phyloP scores from a whole-genome alignment of 2,113 vertebrate species.

The Burhinus oedicnemus region DNA sequence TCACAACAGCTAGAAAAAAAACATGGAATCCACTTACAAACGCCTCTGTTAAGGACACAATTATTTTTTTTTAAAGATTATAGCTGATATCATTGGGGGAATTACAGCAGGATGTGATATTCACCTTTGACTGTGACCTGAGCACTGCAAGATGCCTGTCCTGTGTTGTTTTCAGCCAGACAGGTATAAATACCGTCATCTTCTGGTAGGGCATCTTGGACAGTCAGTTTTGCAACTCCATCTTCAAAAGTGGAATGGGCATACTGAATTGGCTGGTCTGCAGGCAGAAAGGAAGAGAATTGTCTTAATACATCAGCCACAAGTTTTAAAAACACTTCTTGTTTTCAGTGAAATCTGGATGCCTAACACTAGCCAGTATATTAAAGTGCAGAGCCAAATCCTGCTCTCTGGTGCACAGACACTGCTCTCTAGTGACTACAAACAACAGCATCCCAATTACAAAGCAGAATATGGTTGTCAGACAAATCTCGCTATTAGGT shows the following conservation, averaged over 20 bases:
- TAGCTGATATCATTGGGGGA: not conserved
- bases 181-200: slow-evolving; percentile 84
- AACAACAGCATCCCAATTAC: not conserved
- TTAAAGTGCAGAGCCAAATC: not conserved
- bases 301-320: not conserved
- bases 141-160: slow-evolving; percentile 80
- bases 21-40: not conserved
- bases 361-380: not conserved
- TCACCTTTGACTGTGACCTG: slow-evolving; percentile 83
- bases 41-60: not conserved
- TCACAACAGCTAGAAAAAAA: not conserved
- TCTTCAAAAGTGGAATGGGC: slow-evolving; percentile 76
- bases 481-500: not conserved
- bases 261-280: slow-evolving; percentile 83
- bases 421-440: not conserved
- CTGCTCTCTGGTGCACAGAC: not conserved
- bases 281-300: not conserved
- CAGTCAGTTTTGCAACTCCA: slow-evolving; percentile 74
- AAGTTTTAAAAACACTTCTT: not conserved
- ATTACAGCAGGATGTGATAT: not conserved
- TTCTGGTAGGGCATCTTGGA: slow-evolving; percentile 80
- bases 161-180: slow-evolving; percentile 79
- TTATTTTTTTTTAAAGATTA: not conserved
- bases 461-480: not conserved
- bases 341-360: not conserved